phyloP scores from a whole-genome alignment of 1,140 invertebrate genomes.

The Aphelinus certus region DNA sequence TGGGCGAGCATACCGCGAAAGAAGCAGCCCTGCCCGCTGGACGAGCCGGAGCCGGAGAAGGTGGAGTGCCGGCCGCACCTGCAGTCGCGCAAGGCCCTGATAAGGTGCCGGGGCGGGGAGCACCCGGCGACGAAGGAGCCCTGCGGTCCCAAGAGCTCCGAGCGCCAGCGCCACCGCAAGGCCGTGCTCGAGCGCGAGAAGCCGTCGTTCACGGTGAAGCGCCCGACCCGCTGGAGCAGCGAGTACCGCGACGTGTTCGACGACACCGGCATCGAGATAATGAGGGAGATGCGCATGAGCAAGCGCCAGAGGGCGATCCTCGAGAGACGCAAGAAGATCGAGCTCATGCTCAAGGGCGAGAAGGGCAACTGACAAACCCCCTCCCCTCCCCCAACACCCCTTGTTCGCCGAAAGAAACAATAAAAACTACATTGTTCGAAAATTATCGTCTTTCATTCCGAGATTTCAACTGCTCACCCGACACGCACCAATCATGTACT shows the following conservation, averaged over 20 bases:
- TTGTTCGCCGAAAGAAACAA: no score
- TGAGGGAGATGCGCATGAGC: conserved; percentile 3
- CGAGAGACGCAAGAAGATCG: no score
- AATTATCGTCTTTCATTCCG: no score
- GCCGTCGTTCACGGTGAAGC: not conserved
- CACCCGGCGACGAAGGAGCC: not conserved
- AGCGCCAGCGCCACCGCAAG: not conserved
- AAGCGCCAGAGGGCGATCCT: not conserved
- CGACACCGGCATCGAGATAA: conserved; percentile 2
- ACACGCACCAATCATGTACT: no score
- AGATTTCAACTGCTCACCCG: no score
- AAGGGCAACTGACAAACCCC: no score
- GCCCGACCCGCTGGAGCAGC: conserved; percentile 20
- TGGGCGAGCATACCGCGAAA: not conserved
- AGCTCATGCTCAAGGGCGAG: no score
- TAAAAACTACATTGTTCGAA: no score
- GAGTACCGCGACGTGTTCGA: conserved; percentile 24
- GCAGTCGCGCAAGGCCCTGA: not conserved
- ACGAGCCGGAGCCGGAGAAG: not conserved
- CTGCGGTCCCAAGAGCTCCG: not conserved
- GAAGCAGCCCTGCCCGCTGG: not conserved
- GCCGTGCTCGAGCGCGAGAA: not conserved
- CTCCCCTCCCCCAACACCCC: no score
- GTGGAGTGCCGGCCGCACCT: not conserved
- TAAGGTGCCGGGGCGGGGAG: conserved; percentile 1